These are phyloP conservation scores for Octopus bimaculoides DNA, from an alignment of 1,140 invertebrate genomes.

Conservation along the genomic window DNA sequence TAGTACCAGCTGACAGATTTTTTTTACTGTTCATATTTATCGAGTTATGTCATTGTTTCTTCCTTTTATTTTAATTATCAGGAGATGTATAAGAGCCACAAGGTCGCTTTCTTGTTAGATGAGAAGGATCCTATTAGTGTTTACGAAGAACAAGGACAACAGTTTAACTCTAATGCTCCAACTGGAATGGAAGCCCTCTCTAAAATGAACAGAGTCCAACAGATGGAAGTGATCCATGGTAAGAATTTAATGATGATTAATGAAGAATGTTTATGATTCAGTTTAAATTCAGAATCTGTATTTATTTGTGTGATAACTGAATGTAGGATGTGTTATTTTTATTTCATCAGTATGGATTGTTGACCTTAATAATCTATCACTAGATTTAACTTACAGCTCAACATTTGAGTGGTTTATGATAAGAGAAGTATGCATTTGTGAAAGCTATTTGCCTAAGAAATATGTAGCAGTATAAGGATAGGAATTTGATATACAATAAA, in stretches of 20 bases:
- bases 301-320: background rate
- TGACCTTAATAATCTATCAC: background rate
- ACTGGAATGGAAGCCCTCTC: constrained; percentile 74
- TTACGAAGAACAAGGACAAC: constrained; percentile 74
- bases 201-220: constrained; percentile 52
- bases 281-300: no score
- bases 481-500: no score
- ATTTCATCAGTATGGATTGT: background rate
- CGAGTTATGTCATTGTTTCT: background rate
- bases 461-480: no score
- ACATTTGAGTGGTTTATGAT: no score
- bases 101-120: constrained; percentile 71
- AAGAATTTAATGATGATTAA: constrained; percentile 1
- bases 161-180: constrained; percentile 60
- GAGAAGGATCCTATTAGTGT: constrained; percentile 78
- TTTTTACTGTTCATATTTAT: no score
- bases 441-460: no score
- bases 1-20: no score
- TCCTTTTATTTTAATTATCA: constrained; percentile 19
- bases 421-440: no score
- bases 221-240: constrained; percentile 50
- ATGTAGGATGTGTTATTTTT: background rate
- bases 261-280: no score
- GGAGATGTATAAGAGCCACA: constrained; percentile 47
- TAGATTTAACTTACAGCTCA: no score